These are phyloP conservation scores for Cottoperca gobio DNA, from an alignment of 2,797 vertebrate genomes.

Conservation along the genomic window DNA sequence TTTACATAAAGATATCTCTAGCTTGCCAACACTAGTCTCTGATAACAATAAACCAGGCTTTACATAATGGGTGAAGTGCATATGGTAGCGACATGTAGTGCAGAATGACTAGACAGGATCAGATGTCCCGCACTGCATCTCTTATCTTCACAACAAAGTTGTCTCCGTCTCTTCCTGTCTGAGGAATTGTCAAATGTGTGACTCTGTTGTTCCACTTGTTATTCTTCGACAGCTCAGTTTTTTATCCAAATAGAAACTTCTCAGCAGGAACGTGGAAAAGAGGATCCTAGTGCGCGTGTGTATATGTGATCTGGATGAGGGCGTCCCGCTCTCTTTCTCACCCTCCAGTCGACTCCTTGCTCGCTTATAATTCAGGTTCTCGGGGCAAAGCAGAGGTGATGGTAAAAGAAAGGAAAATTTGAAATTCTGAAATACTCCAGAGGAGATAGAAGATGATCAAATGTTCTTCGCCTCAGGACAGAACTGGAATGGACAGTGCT, in stretches of 20 bases:
- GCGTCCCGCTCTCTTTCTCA: conserved; percentile 16
- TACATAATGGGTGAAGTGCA: background rate
- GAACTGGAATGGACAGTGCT: conserved; percentile 13
- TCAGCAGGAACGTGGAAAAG: conserved; percentile 45
- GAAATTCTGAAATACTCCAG: conserved; percentile 36
- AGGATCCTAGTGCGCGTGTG: conserved; percentile 34
- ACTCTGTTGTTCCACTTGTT: conserved; percentile 60
- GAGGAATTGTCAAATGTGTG: conserved; percentile 22
- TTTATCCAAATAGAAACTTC: conserved; percentile 57
- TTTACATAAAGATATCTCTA: background rate
- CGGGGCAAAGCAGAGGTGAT: conserved; percentile 50
- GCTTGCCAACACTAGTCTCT: conserved; percentile 4
- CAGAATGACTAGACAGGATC: conserved; percentile 19
- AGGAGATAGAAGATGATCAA: conserved; percentile 47
- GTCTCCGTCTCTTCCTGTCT: conserved; percentile 27
- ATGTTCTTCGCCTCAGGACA: conserved; percentile 41
- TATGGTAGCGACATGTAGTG: background rate
- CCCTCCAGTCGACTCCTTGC: background rate
- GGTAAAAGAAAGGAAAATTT: conserved; percentile 38
- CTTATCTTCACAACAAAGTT: conserved; percentile 56
- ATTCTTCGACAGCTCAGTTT: conserved; percentile 50
- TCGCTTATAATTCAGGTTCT: conserved; percentile 59
- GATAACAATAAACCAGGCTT: background rate
- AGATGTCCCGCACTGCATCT: conserved; percentile 32
- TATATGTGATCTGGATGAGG: conserved; percentile 50